These are phyloP conservation scores for Spodoptera exigua DNA, from an alignment of 2,888 invertebrate genomes.

Conservation along the genomic window DNA sequence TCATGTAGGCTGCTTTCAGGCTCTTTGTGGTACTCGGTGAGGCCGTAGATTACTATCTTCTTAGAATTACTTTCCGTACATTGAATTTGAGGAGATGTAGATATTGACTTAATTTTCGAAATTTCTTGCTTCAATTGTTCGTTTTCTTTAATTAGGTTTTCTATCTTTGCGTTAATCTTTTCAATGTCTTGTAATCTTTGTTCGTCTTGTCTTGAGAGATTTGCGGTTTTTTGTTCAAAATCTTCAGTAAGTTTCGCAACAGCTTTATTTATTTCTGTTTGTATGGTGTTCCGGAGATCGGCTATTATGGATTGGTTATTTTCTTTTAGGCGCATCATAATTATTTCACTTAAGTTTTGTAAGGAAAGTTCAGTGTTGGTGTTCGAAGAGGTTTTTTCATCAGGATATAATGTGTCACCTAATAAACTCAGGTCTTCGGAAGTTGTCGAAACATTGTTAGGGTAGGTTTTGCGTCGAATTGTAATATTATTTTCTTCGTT, in stretches of 20 bases:
- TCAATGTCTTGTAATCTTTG: conserved; percentile 1
- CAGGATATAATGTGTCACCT: conserved; percentile 4
- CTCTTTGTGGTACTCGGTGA: conserved; percentile 1
- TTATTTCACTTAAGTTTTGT: conserved; percentile 1
- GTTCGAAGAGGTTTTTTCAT: neutral
- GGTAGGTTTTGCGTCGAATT: neutral
- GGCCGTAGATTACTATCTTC: neutral
- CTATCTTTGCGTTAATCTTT: conserved; percentile 2
- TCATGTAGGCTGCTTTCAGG: neutral
- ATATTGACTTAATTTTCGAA: neutral
- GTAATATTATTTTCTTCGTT: conserved; percentile 7
- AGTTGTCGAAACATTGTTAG: neutral
- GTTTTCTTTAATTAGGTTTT: conserved; percentile 5
- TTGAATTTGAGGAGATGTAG: too few relatives aligned
- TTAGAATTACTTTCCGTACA: neutral
- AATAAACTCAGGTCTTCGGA: conserved; percentile 4
- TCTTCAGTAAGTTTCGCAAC: conserved; percentile 3
- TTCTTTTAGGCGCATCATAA: neutral
- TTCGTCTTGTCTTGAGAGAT: neutral
- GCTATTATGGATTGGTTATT: conserved; percentile 5
- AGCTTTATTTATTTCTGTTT: conserved; percentile 7
- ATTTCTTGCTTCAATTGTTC: conserved; percentile 6
- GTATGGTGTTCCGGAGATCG: conserved; percentile 6
- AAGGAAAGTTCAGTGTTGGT: conserved; percentile 1
- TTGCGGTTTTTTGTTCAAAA: conserved; percentile 1